phyloP scores from a whole-genome alignment of 2,113 vertebrate genomes.

The Grallaria varia region DNA sequence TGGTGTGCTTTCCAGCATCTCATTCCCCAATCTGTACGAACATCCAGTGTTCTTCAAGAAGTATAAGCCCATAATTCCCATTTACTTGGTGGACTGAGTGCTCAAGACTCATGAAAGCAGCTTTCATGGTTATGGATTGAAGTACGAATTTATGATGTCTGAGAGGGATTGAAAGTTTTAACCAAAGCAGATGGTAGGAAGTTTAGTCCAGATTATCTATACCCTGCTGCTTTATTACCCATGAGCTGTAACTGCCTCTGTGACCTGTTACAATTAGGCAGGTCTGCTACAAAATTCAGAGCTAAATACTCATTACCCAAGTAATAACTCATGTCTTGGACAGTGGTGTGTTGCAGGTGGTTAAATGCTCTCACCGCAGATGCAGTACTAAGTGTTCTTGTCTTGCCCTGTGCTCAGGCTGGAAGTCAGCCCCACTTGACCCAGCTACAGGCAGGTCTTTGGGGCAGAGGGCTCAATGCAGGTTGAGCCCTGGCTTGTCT shows the following conservation, averaged over 20 bases:
- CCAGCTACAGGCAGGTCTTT: background rate
- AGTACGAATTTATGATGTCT: background rate
- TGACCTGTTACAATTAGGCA: background rate
- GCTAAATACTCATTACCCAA: background rate
- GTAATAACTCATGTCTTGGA: rapidly evolving
- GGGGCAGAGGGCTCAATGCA: background rate
- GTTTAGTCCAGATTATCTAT: background rate
- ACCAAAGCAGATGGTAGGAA: background rate
- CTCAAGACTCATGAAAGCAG: background rate
- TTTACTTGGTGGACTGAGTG: background rate
- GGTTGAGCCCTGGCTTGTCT: background rate
- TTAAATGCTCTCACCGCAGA: background rate
- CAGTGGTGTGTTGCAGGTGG: rapidly evolving
- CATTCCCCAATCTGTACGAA: background rate
- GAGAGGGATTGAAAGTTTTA: background rate
- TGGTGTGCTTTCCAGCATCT: background rate
- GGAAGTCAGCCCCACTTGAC: rapidly evolving
- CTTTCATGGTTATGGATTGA: background rate
- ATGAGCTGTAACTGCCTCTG: background rate
- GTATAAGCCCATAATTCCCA: background rate
- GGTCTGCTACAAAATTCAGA: background rate
- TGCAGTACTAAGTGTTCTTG: rapidly evolving
- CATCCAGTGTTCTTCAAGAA: background rate
- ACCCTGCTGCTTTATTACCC: background rate
- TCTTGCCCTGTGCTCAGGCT: background rate